Base-by-base conservation (phyloP, 53 echinoderm and acorn worm genomes). In the Apostichopus leukothele region DNA sequence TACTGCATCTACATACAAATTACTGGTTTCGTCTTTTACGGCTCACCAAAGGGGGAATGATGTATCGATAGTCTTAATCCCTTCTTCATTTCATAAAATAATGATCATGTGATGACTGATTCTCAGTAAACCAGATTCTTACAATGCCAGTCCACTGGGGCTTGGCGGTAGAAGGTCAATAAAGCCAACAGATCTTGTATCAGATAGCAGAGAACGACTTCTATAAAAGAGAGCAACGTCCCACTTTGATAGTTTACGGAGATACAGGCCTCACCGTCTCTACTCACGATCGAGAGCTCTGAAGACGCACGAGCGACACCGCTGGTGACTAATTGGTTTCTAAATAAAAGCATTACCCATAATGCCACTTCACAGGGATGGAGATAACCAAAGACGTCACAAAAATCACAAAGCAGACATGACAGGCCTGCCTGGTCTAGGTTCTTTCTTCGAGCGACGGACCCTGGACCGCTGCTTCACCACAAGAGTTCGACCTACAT, bases 261-360 rank as follows among this genome's bases (percentile, higher is more conserved):
- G 53, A 53, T 51, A 39, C 39, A 77, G 50, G 26, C 77, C 77
- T 16, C 12, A 0, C 26, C 21, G 27, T 23, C 50, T 25, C 23
- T 5, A 23, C 19, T 77, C 74, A 16, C 4, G 50, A 52, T 77
- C 9, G 16, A 51, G 51, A 26, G 52, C 26, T 52, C 5, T 77
- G 81, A 81, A 51, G 59, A 51, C 39, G 23, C 53, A 81, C 81
- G 55, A 54, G 81, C 59, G 18, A 22, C 81, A 81, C 81, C 2
- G 52, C 81, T 81, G 81, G 81, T 81, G 81, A 81, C 81, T 81
- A 81, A 81, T 81, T 81, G 81, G 81, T 51, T 54, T 81, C 52
- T 26, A 77, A 81, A 81, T 54, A 81, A 81, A 81, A 18, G 50
- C 81, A 19, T n/a, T 16, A 71, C 71, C 71, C 71, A 16, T 18